Base-by-base conservation (phyloP, 2,888 invertebrate genomes). In the Troglohyphantes excavatus region DNA sequence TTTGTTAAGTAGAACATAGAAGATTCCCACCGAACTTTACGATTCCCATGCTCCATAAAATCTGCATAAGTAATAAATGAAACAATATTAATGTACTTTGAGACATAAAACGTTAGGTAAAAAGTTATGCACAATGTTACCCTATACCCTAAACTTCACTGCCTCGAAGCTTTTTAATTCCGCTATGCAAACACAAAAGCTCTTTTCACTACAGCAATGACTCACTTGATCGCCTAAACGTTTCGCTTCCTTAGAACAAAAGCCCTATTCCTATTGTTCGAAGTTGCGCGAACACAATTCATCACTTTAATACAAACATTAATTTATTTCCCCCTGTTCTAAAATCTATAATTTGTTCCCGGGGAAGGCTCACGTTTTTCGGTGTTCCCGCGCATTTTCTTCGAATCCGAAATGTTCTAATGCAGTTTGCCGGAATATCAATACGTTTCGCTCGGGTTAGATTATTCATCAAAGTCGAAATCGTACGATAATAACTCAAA, bases 291-390 rank as follows among this genome's bases (percentile, higher is more conserved):
- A 23, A 23, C 19, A 26, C 76, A 27, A 75, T 85, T 68, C 75
- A 85, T 76, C 68, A 67, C 19, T 43, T 63, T 68, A 68, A 67
- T 53, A 53, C 79, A 67, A 68, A 68, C 46, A 81, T 76, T 85
- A 85, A 85, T 85, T 68, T 53, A 85, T 76, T 85, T 68, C 46
- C 67, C 46, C 33, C 21, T 33, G 11, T 53, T 53, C 53, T 75
- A 59, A 76, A 85, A 75, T 67, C 67, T 67, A 63, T 72, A 76
- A 85, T 85, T 76, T 85, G 59, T 23, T 21, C n/a, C 13, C 33
- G 19, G 7, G 17, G n/a, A 65, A 43, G 43, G 39, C 43, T 23
- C 63, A 65, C 43, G 78, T 65, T 72, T 72, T 68, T 72, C 59
- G 46, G 29, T 53, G 68, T 46, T 67, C 27, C 39, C 39, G 29